These are phyloP conservation scores for Philopedon plagiatum DNA, from an alignment of 2,888 invertebrate species.

Conservation along the genomic window DNA sequence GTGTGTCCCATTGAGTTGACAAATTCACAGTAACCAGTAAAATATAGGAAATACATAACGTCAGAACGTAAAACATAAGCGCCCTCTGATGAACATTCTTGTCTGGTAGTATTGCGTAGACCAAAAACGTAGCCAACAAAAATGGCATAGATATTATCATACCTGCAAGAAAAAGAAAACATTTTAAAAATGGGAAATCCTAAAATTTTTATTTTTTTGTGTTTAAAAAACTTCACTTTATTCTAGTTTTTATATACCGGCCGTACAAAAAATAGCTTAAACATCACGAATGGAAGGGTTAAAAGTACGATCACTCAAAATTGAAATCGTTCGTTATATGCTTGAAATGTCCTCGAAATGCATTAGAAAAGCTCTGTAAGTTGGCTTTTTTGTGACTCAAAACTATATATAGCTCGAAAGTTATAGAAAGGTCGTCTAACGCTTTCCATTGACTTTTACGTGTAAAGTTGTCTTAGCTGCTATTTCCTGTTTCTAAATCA, in stretches of 20 bases:
- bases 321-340: too few relatives aligned
- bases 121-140: conserved; percentile 78
- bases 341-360: too few relatives aligned
- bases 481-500: neutral
- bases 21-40: conserved; percentile 72
- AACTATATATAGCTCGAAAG: neutral
- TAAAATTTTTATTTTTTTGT: too few relatives aligned
- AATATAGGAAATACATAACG: conserved; percentile 76
- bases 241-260: too few relatives aligned
- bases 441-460: neutral
- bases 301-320: too few relatives aligned
- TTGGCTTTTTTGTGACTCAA: neutral
- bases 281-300: too few relatives aligned
- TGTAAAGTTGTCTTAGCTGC: neutral
- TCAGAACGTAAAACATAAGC: conserved; percentile 81
- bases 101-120: conserved; percentile 81
- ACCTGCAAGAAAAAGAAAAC: conserved; percentile 70
- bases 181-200: too few relatives aligned
- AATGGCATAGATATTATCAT: conserved; percentile 83
- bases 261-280: too few relatives aligned
- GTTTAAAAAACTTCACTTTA: too few relatives aligned
- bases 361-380: too few relatives aligned
- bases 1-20: conserved; percentile 14
- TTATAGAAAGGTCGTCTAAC: neutral
- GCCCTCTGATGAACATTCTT: conserved; percentile 84